Evolutionary conservation across 2,888 invertebrate genomes (phyloP), one percentile per base, ranked within the genome.

Genomic region (Stratiomys singularior): DNA sequence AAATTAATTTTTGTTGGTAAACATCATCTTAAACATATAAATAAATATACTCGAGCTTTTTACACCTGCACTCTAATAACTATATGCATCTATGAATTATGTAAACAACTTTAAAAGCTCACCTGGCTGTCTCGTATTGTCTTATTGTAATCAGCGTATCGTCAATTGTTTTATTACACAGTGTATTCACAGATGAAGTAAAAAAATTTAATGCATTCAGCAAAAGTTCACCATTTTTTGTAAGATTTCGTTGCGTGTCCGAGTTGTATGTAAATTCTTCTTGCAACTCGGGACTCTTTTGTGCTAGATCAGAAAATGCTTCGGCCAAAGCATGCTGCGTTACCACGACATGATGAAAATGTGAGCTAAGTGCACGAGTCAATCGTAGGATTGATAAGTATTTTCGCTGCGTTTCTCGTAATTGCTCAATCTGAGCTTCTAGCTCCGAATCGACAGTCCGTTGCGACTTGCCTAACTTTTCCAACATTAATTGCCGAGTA

Each of bases 151-250:
- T 93, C 81, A 91, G 84, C 44, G 91, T 98, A 87, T 99, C 99
- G 86, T 98, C 98, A 87, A 99, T 99, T 60, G 98, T 99, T 89
- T 98, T 98, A 89, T 97, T 94, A 88, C 97, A 96, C 83, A 99
- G 90, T 21, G 99, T 99, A 88, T 96, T 94, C 76, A 99, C 94
- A 30, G 97, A 95, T 71, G 96, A 97, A 84, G 96, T 96, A 89
- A 99, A 99, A 89, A 97, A 98, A 87, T 97, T 96, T 83, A 99
- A 90, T 81, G 98, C 98, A 80, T 94, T 95, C 83, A 98, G 88
- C 81, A 99, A 89, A 77, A 95, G 92, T 87, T 98, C 98, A 7
- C 98, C 98, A 88, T 98, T 98, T 87, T 96, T 95, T 28, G 93
- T 93, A 79, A 99, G 89, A 83, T 95, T 95, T 83, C 96, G 92